These are phyloP conservation scores for Thamnophis elegans DNA, from an alignment of 2,797 vertebrate species.

Conservation along the genomic window DNA sequence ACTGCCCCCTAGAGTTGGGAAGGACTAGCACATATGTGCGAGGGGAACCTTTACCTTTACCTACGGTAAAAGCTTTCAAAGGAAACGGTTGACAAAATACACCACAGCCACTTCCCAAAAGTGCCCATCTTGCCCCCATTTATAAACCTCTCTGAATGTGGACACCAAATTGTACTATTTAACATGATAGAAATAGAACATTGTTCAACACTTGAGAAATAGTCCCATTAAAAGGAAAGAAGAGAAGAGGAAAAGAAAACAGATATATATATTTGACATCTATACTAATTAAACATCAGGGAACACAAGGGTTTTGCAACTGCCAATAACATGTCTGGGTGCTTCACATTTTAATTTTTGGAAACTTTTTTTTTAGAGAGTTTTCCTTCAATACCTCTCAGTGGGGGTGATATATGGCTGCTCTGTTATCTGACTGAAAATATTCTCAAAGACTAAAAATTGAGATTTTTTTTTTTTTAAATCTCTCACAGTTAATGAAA, in stretches of 20 bases:
- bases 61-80: neutral
- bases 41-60: too few relatives aligned
- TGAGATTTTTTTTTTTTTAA: neutral
- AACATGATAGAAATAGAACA: neutral
- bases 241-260: neutral
- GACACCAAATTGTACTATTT: neutral
- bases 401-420: neutral
- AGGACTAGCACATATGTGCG: too few relatives aligned
- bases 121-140: neutral
- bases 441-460: neutral
- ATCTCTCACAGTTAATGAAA: neutral
- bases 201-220: neutral
- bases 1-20: too few relatives aligned
- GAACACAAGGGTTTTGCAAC: neutral
- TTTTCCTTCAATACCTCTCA: neutral
- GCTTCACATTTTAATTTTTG: neutral
- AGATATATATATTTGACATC: neutral
- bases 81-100: neutral
- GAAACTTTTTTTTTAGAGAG: neutral
- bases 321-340: neutral
- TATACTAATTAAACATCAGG: neutral
- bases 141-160: neutral
- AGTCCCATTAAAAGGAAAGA: neutral
- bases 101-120: neutral
- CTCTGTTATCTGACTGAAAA: neutral